phyloP scores from a whole-genome alignment of 2,113 vertebrate species.

The Corythornis vintsioides region DNA sequence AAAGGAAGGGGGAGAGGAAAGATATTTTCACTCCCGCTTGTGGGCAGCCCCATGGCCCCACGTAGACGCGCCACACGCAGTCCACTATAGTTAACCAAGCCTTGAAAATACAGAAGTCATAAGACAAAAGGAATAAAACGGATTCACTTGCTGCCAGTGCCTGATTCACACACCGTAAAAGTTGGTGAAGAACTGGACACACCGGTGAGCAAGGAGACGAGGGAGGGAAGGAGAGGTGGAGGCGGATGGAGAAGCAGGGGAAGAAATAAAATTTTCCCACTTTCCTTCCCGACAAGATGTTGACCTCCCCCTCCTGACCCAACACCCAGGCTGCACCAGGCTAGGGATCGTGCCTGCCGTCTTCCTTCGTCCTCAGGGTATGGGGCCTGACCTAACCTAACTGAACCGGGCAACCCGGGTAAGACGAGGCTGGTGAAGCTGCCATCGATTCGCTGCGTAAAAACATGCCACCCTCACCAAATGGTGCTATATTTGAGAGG shows the following conservation, averaged over 20 bases:
- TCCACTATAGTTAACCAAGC: neutral
- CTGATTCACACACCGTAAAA: neutral
- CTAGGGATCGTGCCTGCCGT: neutral
- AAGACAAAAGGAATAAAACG: neutral
- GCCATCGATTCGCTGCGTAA: neutral
- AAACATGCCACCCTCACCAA: neutral
- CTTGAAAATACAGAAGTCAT: neutral
- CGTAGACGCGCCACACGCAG: neutral
- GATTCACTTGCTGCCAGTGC: neutral
- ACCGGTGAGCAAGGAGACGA: neutral
- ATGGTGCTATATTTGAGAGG: neutral
- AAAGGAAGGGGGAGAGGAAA: neutral
- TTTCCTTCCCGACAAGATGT: neutral
- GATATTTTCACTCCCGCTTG: constrained; percentile 22
- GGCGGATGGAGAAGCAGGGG: neutral
- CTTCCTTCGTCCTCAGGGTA: neutral
- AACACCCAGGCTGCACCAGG: neutral
- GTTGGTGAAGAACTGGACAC: neutral
- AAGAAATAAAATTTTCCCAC: neutral
- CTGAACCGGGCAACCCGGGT: neutral
- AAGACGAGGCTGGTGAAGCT: neutral
- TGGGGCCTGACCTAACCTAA: neutral
- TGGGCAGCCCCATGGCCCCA: neutral
- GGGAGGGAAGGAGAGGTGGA: neutral
- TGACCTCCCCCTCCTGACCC: neutral